These are phyloP conservation scores for Columba livia DNA, from an alignment of 2,113 vertebrate genomes.

Conservation along the genomic window DNA sequence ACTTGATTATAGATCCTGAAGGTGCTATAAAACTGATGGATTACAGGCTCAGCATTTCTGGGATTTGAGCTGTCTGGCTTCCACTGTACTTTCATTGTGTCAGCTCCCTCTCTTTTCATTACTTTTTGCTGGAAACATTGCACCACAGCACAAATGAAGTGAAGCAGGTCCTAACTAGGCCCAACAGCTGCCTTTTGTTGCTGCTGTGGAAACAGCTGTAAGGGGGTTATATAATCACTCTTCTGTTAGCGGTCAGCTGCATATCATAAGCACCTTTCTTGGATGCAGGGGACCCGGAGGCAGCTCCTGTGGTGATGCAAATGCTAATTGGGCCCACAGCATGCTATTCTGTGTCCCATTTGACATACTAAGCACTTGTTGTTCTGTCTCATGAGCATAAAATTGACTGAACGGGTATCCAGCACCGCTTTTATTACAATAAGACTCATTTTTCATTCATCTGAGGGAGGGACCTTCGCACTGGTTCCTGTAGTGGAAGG, in stretches of 20 bases:
- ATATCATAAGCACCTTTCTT: constrained; percentile 38
- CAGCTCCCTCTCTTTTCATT: neutral
- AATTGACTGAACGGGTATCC: neutral
- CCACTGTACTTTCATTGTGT: constrained; percentile 49
- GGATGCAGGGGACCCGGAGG: neutral
- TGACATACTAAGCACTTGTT: constrained; percentile 30
- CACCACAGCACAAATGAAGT: constrained; percentile 1
- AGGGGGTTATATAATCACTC: constrained; percentile 10
- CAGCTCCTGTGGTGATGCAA: constrained; percentile 28
- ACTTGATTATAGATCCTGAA: constrained; percentile 21
- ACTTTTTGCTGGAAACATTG: constrained; percentile 16
- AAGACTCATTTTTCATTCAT: neutral
- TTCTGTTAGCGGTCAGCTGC: constrained; percentile 37
- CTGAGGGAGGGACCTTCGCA: neutral
- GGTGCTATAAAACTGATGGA: constrained; percentile 43
- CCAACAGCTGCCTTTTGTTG: constrained; percentile 63
- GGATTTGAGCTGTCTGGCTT: constrained; percentile 30
- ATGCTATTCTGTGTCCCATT: neutral
- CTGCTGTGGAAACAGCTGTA: constrained; percentile 54
- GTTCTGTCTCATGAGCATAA: neutral
- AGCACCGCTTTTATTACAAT: neutral
- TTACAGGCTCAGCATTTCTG: constrained; percentile 8
- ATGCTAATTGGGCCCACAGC: constrained; percentile 10
- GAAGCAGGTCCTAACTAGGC: constrained; percentile 19
- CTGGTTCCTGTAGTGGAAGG: neutral